These are phyloP conservation scores for Actinopyga echinites DNA, from an alignment of 53 echinoderm and acorn worm species.

Conservation along the genomic window DNA sequence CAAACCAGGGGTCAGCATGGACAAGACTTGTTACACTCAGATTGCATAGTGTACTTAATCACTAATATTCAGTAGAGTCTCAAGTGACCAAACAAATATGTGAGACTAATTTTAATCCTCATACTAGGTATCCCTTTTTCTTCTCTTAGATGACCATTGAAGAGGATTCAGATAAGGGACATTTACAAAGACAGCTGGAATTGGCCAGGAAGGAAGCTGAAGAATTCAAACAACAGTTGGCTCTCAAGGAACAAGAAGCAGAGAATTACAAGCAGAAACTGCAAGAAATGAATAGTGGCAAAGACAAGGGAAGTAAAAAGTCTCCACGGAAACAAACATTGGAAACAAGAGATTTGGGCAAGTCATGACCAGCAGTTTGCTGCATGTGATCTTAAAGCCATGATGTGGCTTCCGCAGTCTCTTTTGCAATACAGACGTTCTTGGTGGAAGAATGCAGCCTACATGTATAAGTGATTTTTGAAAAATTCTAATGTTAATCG, in stretches of 20 bases:
- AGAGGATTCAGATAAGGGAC: background rate
- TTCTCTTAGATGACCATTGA: constrained; percentile 2
- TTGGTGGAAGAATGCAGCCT: too few relatives aligned
- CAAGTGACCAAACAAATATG: too few relatives aligned
- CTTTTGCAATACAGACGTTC: too few relatives aligned
- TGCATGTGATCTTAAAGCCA: too few relatives aligned
- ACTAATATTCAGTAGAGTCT: too few relatives aligned
- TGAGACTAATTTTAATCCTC: too few relatives aligned
- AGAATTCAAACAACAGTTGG: constrained; percentile 63
- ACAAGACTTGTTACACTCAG: too few relatives aligned
- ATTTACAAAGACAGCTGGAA: constrained; percentile 58
- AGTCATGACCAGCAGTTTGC: background rate
- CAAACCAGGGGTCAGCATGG: too few relatives aligned
- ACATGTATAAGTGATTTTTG: too few relatives aligned
- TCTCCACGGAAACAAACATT: constrained; percentile 15
- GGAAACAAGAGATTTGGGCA: constrained; percentile 10
- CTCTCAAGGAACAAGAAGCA: constrained; percentile 59
- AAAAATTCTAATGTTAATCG: too few relatives aligned
- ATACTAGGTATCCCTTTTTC: background rate
- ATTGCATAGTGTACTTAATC: too few relatives aligned
- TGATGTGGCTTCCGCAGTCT: too few relatives aligned
- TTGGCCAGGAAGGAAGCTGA: constrained; percentile 66
- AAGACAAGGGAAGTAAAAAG: constrained; percentile 11
- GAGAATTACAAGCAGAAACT: constrained; percentile 65
- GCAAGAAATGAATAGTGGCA: constrained; percentile 44